Evolutionary conservation across 2,888 invertebrate species (phyloP).

Genomic region (Phorcus lineatus): DNA sequence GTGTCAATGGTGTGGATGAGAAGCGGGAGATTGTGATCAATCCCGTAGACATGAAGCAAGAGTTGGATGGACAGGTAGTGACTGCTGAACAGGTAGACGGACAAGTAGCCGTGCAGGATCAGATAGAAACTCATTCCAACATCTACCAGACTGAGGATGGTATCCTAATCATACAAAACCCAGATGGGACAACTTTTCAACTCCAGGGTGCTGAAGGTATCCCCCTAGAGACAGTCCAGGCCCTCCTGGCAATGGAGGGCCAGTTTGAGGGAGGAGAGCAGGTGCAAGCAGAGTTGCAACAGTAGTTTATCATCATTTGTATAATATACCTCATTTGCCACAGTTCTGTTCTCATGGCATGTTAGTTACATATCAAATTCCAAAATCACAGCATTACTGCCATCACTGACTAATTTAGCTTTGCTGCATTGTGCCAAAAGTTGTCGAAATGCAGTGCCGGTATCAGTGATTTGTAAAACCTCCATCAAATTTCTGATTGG

Average conservation of each 20-base stretch:
- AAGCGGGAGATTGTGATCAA: neutral
- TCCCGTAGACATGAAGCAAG: neutral
- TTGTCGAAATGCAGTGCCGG: too few relatives aligned
- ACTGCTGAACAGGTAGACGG: slow-evolving; percentile 34
- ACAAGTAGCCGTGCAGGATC: slow-evolving; percentile 35
- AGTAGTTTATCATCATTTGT: neutral
- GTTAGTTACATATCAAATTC: too few relatives aligned
- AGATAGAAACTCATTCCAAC: slow-evolving; percentile 45
- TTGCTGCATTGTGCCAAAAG: too few relatives aligned
- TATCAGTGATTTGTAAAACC: too few relatives aligned
- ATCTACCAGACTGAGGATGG: slow-evolving; percentile 71
- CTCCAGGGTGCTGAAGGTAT: slow-evolving; percentile 69
- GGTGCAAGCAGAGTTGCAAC: slow-evolving; percentile 37
- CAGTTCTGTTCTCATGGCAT: too few relatives aligned
- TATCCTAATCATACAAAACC: slow-evolving; percentile 68
- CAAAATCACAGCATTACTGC: too few relatives aligned
- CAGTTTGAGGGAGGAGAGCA: slow-evolving; percentile 47
- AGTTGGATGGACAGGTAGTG: neutral
- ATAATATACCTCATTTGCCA: too few relatives aligned
- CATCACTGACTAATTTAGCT: too few relatives aligned
- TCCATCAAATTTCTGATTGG: too few relatives aligned
- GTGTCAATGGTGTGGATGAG: neutral
- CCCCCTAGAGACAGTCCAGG: slow-evolving; percentile 74
- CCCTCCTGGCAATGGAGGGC: slow-evolving; percentile 67
- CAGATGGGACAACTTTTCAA: slow-evolving; percentile 71